A percentile compares a stretch with the other conserved stretches of the same genome.
phyloP scores from a whole-genome alignment of 2,797 vertebrate species.

The Sandelia bainsii region DNA sequence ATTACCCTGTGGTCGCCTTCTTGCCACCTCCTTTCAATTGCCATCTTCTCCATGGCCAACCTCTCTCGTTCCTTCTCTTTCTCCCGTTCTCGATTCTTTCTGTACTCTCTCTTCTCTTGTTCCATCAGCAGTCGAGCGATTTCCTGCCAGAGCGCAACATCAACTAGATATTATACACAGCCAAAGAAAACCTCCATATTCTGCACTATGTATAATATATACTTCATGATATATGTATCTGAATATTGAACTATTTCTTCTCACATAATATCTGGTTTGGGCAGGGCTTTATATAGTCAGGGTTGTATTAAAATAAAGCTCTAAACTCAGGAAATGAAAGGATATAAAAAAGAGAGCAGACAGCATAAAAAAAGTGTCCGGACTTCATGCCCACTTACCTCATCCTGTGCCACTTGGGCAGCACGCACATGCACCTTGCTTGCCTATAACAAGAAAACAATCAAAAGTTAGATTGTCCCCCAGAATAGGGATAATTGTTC shows the following conservation, averaged over 20 bases:
- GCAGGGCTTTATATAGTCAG: neutral
- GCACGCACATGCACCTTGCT: slow-evolving; percentile 88
- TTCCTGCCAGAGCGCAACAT: slow-evolving; percentile 83
- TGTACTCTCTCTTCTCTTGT: slow-evolving; percentile 93
- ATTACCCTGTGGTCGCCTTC: slow-evolving; percentile 90
- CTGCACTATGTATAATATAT: neutral
- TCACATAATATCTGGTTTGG: slow-evolving; percentile 7
- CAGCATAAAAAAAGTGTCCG: slow-evolving; percentile 16
- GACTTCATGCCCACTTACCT: slow-evolving; percentile 82
- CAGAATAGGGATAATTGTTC: slow-evolving; percentile 7
- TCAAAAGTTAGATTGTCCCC: slow-evolving; percentile 20
- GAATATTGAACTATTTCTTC: neutral
- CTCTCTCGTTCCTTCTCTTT: slow-evolving; percentile 85
- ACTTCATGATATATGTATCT: neutral
- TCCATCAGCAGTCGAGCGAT: slow-evolving; percentile 94
- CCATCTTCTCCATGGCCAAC: slow-evolving; percentile 85
- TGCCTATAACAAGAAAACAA: slow-evolving; percentile 82
- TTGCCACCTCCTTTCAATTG: slow-evolving; percentile 83
- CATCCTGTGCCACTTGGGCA: slow-evolving; percentile 96
- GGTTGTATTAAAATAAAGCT: slow-evolving; percentile 3
- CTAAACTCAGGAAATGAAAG: slow-evolving; percentile 36
- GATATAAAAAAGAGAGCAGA: slow-evolving; percentile 5
- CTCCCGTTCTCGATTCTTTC: slow-evolving; percentile 88
- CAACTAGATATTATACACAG: neutral
- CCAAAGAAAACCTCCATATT: neutral